Percentiles rank a stretch among this genome's conserved stretches.
phyloP scores from a whole-genome alignment of 2,888 invertebrate species.

The Drosophila subsilvestris region DNA sequence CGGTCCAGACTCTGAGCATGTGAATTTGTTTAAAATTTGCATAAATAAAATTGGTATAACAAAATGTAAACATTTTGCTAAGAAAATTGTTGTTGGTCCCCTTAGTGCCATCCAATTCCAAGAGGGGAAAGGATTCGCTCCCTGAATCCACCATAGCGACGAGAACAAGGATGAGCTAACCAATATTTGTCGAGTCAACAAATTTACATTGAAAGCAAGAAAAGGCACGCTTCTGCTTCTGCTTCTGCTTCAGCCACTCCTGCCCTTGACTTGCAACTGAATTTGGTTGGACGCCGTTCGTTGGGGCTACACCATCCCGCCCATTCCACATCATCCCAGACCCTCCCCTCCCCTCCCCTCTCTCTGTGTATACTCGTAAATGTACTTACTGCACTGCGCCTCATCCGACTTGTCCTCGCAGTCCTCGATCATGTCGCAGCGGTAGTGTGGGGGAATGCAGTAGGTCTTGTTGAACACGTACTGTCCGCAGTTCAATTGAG shows the following conservation, averaged over 20 bases:
- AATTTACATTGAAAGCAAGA: slow-evolving; percentile 64
- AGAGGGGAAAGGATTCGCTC: slow-evolving; percentile 3
- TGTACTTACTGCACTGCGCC: slow-evolving; percentile 95
- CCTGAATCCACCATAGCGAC: not conserved
- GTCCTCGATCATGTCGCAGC: slow-evolving; percentile 97
- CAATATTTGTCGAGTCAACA: slow-evolving; percentile 68
- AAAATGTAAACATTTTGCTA: slow-evolving; percentile 75
- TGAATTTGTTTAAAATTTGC: slow-evolving; percentile 69
- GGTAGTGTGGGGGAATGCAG: slow-evolving; percentile 96
- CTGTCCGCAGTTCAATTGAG: slow-evolving; percentile 95
- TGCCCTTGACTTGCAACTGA: not conserved
- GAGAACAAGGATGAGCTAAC: slow-evolving; percentile 14
- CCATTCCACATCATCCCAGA: too few species aligned
- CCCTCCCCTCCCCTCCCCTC: too few species aligned
- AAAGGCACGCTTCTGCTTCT: slow-evolving; percentile 28
- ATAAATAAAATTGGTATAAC: slow-evolving; percentile 78
- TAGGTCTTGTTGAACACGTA: slow-evolving; percentile 98
- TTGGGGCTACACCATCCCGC: not conserved
- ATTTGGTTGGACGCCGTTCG: slow-evolving; percentile 1
- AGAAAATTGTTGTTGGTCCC: slow-evolving; percentile 65
- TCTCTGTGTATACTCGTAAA: not conserved
- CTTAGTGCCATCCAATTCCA: not conserved
- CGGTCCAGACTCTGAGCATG: slow-evolving; percentile 41
- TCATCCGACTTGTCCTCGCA: slow-evolving; percentile 98
- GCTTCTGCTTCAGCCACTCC: not conserved